phyloP scores from a whole-genome alignment of 2,797 vertebrate species.

The Ptychobarbus kaznakovi region DNA sequence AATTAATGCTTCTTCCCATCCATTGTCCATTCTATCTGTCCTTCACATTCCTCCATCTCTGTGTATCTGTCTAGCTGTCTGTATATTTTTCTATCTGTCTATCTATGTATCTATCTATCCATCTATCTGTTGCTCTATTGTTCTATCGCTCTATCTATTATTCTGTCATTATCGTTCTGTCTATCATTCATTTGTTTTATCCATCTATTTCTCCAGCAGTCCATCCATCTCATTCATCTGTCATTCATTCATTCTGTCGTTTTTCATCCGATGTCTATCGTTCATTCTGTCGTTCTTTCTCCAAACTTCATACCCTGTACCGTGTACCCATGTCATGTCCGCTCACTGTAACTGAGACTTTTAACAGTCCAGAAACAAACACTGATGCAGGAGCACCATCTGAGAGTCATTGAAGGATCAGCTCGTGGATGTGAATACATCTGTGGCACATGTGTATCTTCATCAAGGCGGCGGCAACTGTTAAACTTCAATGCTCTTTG shows the following conservation, averaged over 20 bases:
- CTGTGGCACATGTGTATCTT: slow-evolving; percentile 74
- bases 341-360: slow-evolving; percentile 15
- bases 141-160: not conserved
- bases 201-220: not conserved
- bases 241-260: not conserved
- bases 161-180: not conserved
- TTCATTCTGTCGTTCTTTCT: not conserved
- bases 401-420: slow-evolving; percentile 66
- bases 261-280: not conserved
- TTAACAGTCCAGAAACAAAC: slow-evolving; percentile 18
- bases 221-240: not conserved
- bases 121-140: not conserved
- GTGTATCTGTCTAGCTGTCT: not conserved
- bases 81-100: too few relatives aligned
- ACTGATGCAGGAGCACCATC: slow-evolving; percentile 63
- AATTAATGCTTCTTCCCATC: not conserved
- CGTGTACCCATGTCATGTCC: not conserved
- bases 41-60: not conserved
- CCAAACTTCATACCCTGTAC: not conserved
- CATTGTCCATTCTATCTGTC: not conserved
- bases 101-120: not conserved
- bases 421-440: slow-evolving; percentile 60
- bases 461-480: slow-evolving; percentile 70
- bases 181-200: not conserved
- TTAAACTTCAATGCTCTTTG: slow-evolving; percentile 72